Base-by-base conservation (phyloP, 2,113 vertebrate genomes). In the Leucoraja erinaceus region DNA sequence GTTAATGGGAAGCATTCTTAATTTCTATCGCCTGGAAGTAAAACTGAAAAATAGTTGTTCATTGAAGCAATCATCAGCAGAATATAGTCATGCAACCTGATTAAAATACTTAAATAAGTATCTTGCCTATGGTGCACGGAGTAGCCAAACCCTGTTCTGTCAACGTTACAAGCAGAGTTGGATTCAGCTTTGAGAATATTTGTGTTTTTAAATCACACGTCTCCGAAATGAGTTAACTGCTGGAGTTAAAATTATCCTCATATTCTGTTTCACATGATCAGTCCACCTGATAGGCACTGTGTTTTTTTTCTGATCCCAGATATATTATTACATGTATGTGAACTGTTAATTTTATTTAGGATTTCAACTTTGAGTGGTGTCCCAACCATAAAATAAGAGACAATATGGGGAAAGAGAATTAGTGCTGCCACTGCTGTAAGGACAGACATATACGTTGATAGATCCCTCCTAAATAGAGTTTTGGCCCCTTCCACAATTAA, bases 401-500 rank as follows among this genome's bases (percentile, higher is more conserved):
- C 59, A 63, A 14, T 88, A 28, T 31, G 20, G 25, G 14, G 63
- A 86, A 88, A 86, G 63, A 63, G 5, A 14, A 61, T 86, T 8
- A 63, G 14, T 31, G 28, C 25, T 31, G 28, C 61, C 61, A 59
- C 63, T 61, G 12, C 54, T 61, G 81, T n/a, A 88, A 63, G 33
- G 83, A 18, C 59, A 7, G 28, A 6, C 59, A 86, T 6, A 10
- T 6, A 10, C 63, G 28, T n/a, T 88, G 28, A 31, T 88, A n/a
- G 31, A n/a, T 88, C 59, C 12, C 83, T 63, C 12, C 61, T 63
- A 25, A 31, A 31, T 33, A 63, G 83, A 66, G 59, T 28, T 31
- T 86, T n/a, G 56, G 28, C 56, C 56, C n/a, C 25, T 61, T 86
- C 28, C 28, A 88, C 83, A 88, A 88, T 88, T 88, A 88, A 66